Conservation (phyloP, 2,888 invertebrate species). For the Dasysyrphus albostriatus region DNA sequence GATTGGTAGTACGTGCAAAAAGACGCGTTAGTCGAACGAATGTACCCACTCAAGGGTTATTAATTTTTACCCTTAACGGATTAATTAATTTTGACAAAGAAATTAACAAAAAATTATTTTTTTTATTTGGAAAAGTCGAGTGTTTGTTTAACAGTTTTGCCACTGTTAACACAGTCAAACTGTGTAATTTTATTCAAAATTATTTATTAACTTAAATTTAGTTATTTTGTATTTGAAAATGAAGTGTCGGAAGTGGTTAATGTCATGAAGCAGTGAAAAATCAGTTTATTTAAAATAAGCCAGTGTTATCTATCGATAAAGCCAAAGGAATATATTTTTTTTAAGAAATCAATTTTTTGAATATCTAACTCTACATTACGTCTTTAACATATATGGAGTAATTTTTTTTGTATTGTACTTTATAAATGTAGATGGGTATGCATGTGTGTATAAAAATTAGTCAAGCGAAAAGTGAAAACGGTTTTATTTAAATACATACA, state of each 20-base stretch:
- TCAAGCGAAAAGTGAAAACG: no score
- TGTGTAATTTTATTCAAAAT: background rate
- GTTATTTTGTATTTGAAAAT: background rate
- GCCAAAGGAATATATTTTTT: background rate
- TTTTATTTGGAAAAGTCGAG: background rate
- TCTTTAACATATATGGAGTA: background rate
- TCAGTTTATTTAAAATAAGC: background rate
- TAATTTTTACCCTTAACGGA: conserved; percentile 1
- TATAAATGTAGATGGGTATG: no score
- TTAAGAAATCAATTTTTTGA: background rate
- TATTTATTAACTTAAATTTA: background rate
- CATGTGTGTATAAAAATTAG: no score
- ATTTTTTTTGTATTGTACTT: no score
- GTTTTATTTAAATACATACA: no score
- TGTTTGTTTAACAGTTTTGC: background rate
- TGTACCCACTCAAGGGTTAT: conserved; percentile 18
- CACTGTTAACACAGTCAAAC: background rate
- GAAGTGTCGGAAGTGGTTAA: conserved; percentile 6
- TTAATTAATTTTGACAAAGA: background rate
- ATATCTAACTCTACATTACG: background rate
- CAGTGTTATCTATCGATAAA: background rate
- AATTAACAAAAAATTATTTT: background rate
- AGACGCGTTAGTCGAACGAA: conserved; percentile 41
- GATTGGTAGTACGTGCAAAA: conserved; percentile 57
- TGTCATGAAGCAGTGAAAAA: conserved; percentile 2